Percentiles rank a stretch among this genome's conserved stretches.
Evolutionary conservation across 2,797 vertebrate species (phyloP).

Genomic region (Astyanax mexicanus): DNA sequence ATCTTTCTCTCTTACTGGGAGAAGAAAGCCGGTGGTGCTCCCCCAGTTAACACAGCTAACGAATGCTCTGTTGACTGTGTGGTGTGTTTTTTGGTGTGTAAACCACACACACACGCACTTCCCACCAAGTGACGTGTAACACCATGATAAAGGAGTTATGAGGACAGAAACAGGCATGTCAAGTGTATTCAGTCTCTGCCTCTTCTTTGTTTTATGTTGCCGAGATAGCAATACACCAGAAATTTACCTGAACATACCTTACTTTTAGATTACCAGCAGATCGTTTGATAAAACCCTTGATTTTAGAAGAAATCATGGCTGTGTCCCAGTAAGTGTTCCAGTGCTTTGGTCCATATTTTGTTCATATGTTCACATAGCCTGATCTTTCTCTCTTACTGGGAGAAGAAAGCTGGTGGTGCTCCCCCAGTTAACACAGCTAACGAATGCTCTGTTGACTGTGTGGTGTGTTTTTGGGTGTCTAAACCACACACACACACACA

Average conservation of each 20-base stretch:
- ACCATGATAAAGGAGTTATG: conserved; percentile 1
- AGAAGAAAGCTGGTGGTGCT: background rate
- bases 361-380: no score
- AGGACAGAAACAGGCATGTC: no score
- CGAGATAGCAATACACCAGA: no score
- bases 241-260: no score
- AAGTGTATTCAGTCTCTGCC: no score
- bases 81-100: background rate
- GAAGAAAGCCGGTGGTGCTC: background rate
- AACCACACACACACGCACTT: no score
- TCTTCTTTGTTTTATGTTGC: no score
- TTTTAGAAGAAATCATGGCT: conserved; percentile 19
- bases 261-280: no score
- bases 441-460: background rate
- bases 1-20: background rate
- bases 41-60: background rate
- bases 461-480: background rate
- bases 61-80: background rate
- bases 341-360: no score
- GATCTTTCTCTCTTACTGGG: background rate
- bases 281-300: no score
- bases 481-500: background rate
- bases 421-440: background rate
- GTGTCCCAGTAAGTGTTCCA: no score
- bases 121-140: background rate